Evolutionary conservation across 1,140 invertebrate species (phyloP).

Genomic region (Argopecten irradians): DNA sequence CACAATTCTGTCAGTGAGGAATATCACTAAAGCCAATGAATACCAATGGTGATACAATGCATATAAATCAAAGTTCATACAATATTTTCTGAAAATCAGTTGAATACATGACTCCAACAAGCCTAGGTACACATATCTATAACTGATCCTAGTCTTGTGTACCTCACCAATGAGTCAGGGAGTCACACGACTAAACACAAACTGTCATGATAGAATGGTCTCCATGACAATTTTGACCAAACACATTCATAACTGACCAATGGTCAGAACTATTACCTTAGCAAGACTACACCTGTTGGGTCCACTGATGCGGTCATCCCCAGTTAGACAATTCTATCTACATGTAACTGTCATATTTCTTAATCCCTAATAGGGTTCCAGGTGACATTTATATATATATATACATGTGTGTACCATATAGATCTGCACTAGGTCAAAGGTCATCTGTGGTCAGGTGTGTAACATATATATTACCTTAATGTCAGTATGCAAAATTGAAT

Average conservation of each 20-base stretch:
- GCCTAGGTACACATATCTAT: not conserved
- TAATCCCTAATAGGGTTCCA: not conserved
- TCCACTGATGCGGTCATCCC: not conserved
- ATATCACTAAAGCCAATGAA: too few relatives aligned
- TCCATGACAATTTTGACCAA: not conserved
- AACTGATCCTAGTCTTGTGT: not conserved
- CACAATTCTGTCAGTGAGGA: too few relatives aligned
- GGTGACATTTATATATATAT: constrained; percentile 17
- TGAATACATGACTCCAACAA: not conserved
- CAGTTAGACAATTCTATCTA: not conserved
- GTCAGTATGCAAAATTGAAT: too few relatives aligned
- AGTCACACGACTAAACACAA: not conserved
- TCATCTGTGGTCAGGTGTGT: not conserved
- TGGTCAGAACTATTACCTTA: not conserved
- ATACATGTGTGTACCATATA: not conserved
- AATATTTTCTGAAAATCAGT: not conserved
- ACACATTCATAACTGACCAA: not conserved
- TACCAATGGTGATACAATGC: not conserved
- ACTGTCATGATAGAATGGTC: not conserved
- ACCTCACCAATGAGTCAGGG: not conserved
- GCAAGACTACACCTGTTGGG: not conserved
- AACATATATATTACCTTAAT: too few relatives aligned
- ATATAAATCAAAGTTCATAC: not conserved
- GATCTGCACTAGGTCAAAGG: not conserved
- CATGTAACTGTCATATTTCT: not conserved